A percentile compares a stretch with the other conserved stretches of the same genome.
phyloP scores from a whole-genome alignment of 2,888 invertebrate species.

The Didymodactylos carnosus region DNA sequence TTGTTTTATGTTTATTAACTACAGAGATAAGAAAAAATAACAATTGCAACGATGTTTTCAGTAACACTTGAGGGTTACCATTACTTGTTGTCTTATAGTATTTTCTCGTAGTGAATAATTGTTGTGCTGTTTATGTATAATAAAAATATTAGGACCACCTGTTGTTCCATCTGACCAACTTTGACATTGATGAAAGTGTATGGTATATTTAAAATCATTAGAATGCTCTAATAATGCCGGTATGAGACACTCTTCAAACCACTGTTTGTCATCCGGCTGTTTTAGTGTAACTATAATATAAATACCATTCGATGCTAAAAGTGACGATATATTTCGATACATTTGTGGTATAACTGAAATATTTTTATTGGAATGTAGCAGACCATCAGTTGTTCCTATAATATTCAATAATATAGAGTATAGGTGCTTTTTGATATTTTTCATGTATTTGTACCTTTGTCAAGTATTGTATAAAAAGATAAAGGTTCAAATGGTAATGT shows the following conservation, averaged over 20 bases:
- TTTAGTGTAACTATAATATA: not conserved
- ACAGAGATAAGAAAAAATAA: too few relatives aligned
- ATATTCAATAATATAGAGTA: too few relatives aligned
- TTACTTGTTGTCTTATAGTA: too few relatives aligned
- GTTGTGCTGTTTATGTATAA: not conserved
- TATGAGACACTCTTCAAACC: not conserved
- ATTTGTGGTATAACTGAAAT: not conserved
- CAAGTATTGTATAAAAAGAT: too few relatives aligned
- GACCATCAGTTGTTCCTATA: not conserved
- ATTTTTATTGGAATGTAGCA: not conserved
- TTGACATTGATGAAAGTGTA: not conserved
- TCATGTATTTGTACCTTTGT: too few relatives aligned
- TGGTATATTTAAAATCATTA: not conserved
- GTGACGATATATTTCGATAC: not conserved
- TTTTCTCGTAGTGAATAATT: too few relatives aligned
- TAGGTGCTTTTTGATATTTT: too few relatives aligned
- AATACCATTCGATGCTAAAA: not conserved
- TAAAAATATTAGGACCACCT: not conserved
- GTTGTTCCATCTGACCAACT: not conserved
- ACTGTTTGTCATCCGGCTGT: not conserved
- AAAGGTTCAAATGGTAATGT: too few relatives aligned
- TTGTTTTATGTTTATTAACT: too few relatives aligned
- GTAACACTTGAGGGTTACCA: too few relatives aligned
- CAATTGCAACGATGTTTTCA: too few relatives aligned
- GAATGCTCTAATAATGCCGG: not conserved